Evolutionary conservation across 2,797 vertebrate species (phyloP), one percentile per base, ranked within the genome.

Genomic region (Anomalospiza imberbis): DNA sequence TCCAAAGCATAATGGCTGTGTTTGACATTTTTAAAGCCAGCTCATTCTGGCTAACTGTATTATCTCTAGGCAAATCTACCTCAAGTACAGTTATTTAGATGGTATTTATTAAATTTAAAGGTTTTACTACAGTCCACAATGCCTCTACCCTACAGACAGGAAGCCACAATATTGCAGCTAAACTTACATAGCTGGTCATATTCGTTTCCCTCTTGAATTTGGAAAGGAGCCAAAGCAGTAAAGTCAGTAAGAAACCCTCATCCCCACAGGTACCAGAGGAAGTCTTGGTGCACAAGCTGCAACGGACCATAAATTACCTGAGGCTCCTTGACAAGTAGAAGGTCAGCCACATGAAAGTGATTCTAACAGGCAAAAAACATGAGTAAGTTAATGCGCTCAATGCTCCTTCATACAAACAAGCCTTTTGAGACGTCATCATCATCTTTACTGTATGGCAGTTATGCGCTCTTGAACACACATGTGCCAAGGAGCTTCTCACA

Each of bases 121-220:
- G 32, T 55, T 89, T 85, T 73, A 31, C 31, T 75, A 31, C 19
- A 84, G 53, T 17, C 29, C 48, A 25, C 48, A 75, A 34, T 32
- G 62, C 71, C 81, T 88, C 70, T 47, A 65, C 28, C 4, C 36
- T 80, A 78, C 34, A 80, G 66, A 80, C 40, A 97, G 82, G 85
- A 95, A 96, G 66, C 79, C 80, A 88, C 66, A 86, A 68, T 55
- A 90, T 18, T 92, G 40, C 80, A 95, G 76, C 60, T 88, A 53
- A 78, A 66, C 21, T 91, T 63, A 63, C 38, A 54, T 19, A 88
- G 70, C 62, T 57, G 73, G 87, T 84, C 92, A 92, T 78, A 79
- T 78, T 91, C 0, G 1, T 85, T 94, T 93, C 68, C 26, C 55
- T 85, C 50, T 63, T 68, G 36, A 73, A 84, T 78, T 62, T 91